Evolutionary conservation across 2,888 invertebrate species (phyloP).

Genomic region (Archips crataeganus): DNA sequence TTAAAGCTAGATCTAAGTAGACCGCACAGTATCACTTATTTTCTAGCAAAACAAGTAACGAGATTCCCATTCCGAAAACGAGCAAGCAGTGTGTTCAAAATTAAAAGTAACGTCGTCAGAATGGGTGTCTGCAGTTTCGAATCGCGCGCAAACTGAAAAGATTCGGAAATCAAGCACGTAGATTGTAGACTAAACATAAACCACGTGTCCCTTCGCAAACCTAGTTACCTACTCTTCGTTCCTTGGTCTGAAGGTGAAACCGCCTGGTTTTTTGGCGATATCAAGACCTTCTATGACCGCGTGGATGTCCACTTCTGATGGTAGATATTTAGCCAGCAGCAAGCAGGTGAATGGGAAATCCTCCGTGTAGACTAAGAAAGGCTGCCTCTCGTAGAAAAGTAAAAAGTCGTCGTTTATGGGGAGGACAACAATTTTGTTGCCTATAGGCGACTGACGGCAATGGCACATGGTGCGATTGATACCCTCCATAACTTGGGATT

Average conservation of each 20-base stretch:
- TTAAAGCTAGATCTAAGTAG: too few relatives aligned
- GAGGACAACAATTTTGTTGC: constrained; percentile 2
- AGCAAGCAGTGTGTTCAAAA: too few relatives aligned
- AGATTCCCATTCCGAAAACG: too few relatives aligned
- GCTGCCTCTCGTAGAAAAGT: not conserved
- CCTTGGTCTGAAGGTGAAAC: not conserved
- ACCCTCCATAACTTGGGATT: not conserved
- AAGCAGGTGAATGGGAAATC: not conserved
- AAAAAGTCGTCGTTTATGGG: not conserved
- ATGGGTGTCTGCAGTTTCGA: too few relatives aligned
- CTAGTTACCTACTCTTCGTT: not conserved
- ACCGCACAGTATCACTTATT: too few relatives aligned
- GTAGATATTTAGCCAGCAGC: not conserved
- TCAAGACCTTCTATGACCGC: not conserved
- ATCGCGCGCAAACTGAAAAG: too few relatives aligned
- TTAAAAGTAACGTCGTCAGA: too few relatives aligned
- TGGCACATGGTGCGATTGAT: not conserved
- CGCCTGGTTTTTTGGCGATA: not conserved
- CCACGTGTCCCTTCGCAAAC: too few relatives aligned
- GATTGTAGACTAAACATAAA: too few relatives aligned
- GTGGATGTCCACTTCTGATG: not conserved
- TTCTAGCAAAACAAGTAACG: too few relatives aligned
- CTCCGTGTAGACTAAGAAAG: not conserved
- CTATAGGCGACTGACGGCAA: not conserved
- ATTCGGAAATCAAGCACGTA: too few relatives aligned